A percentile compares a stretch with the other conserved stretches of the same genome.
phyloP scores from a whole-genome alignment of 2,888 invertebrate genomes.

The Sesia bembeciformis region DNA sequence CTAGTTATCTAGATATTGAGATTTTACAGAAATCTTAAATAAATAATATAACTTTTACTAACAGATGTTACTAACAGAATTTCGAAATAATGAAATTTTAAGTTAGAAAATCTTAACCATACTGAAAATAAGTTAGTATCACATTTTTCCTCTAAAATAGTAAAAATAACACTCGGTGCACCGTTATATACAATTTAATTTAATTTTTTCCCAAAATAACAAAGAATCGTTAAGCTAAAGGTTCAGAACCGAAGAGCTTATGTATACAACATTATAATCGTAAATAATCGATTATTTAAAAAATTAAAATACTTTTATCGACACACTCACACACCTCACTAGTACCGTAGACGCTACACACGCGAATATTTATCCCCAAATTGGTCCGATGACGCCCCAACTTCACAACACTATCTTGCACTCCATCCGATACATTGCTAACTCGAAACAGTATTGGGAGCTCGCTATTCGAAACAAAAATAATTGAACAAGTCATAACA shows the following conservation, averaged over 20 bases:
- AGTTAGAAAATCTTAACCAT: no score
- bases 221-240: conserved; percentile 61
- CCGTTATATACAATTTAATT: conserved; percentile 61
- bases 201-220: conserved; percentile 60
- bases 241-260: conserved; percentile 59
- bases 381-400: conserved; percentile 39
- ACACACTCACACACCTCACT: conserved; percentile 17
- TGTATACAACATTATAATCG: conserved; percentile 25
- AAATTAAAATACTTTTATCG: conserved; percentile 20
- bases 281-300: conserved; percentile 19
- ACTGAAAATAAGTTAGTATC: no score
- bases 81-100: no score
- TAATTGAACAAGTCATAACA: background rate
- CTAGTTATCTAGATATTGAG: no score
- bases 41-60: no score
- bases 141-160: no score
- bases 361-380: conserved; percentile 10
- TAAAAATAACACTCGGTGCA: conserved; percentile 1
- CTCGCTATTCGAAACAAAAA: background rate
- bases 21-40: no score
- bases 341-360: conserved; percentile 4
- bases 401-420: conserved; percentile 20
- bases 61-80: no score
- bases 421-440: background rate
- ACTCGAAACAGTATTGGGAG: background rate